phyloP scores from a whole-genome alignment of 2,888 invertebrate species.

The Drosophila differens region DNA sequence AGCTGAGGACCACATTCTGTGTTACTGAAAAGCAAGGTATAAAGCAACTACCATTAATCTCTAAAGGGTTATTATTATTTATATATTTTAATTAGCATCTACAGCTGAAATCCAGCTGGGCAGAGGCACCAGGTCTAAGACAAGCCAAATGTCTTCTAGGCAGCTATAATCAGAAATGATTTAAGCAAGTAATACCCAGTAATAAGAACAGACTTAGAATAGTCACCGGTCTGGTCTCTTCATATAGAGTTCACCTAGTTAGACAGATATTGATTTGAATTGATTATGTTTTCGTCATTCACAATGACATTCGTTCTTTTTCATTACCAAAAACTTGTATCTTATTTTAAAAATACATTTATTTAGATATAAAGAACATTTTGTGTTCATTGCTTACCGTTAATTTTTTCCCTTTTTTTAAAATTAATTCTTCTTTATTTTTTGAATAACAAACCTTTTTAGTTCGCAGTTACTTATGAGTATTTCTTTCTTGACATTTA shows the following conservation, averaged over 20 bases:
- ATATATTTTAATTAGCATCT: not conserved
- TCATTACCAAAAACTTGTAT: not conserved
- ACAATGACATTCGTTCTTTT: not conserved
- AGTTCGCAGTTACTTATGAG: too few relatives aligned
- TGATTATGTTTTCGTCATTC: not conserved
- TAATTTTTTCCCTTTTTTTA: not conserved
- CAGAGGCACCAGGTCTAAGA: too few relatives aligned
- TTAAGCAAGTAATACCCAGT: not conserved
- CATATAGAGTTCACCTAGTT: not conserved
- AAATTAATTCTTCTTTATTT: not conserved
- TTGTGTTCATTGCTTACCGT: not conserved
- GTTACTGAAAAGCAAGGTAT: too few relatives aligned
- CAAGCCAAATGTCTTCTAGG: not conserved
- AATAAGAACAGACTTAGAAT: not conserved
- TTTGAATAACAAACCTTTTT: not conserved
- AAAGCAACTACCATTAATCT: too few relatives aligned
- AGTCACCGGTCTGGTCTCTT: not conserved
- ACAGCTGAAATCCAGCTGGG: not conserved
- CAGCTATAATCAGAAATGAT: not conserved
- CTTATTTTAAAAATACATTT: not conserved
- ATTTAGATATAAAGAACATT: not conserved
- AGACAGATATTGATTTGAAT: not conserved
- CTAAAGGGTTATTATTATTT: not conserved
- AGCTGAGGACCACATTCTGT: not conserved
- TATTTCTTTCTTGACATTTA: not conserved